phyloP scores from a whole-genome alignment of 2,797 vertebrate species.

The Silurus lanzhouensis region DNA sequence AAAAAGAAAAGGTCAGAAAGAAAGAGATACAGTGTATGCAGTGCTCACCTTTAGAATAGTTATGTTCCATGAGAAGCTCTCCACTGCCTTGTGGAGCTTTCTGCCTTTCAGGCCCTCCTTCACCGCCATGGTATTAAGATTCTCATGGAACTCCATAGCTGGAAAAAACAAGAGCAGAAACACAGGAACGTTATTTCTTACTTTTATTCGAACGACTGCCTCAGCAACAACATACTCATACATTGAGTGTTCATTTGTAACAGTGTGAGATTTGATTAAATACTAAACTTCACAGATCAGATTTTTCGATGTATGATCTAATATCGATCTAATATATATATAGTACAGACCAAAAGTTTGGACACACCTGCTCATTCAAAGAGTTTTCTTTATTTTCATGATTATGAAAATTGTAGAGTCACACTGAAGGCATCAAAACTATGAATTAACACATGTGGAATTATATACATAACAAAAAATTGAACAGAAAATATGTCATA shows the following conservation, averaged over 20 bases:
- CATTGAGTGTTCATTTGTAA: neutral
- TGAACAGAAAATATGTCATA: too few relatives aligned
- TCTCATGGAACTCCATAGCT: slow-evolving; percentile 99
- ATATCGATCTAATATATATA: too few relatives aligned
- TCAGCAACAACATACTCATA: too few relatives aligned
- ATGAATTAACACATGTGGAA: too few relatives aligned
- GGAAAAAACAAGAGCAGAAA: slow-evolving; percentile 25
- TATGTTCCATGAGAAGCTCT: slow-evolving; percentile 99
- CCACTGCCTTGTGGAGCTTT: slow-evolving; percentile 91
- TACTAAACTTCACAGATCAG: neutral
- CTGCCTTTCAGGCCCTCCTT: slow-evolving; percentile 95
- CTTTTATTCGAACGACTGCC: neutral
- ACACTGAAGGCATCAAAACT: too few relatives aligned
- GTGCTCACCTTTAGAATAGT: slow-evolving; percentile 92
- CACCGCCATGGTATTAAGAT: slow-evolving; percentile 86
- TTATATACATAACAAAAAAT: too few relatives aligned
- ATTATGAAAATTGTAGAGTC: too few relatives aligned
- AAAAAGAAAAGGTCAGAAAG: neutral
- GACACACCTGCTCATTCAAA: too few relatives aligned
- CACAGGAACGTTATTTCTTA: neutral
- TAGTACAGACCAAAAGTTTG: too few relatives aligned
- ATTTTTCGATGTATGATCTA: neutral
- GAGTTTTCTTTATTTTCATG: too few relatives aligned
- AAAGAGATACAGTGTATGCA: neutral
- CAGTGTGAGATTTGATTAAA: neutral